Percentiles rank a stretch among this genome's conserved stretches.
These are phyloP conservation scores for Epistrophe eligans DNA, from an alignment of 2,888 invertebrate species.

Conservation along the genomic window DNA sequence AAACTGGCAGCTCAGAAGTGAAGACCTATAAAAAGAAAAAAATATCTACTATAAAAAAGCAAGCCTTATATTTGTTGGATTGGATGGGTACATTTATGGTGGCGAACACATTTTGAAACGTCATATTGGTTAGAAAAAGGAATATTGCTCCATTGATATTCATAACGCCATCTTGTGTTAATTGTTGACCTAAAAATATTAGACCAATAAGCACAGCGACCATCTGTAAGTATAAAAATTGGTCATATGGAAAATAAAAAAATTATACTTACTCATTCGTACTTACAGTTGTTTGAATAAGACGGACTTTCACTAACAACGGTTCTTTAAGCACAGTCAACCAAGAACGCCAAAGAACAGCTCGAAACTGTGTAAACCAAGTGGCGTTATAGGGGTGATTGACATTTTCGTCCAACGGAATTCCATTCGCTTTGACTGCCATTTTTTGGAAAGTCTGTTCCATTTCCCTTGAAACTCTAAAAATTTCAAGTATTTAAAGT, in stretches of 20 bases:
- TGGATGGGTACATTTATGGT: constrained; percentile 91
- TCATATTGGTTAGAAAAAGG: constrained; percentile 95
- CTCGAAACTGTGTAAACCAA: constrained; percentile 94
- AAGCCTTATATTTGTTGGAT: background rate
- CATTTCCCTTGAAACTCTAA: constrained; percentile 81
- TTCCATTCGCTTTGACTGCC: constrained; percentile 78
- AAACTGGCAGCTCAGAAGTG: constrained; percentile 94
- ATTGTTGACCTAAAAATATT: constrained; percentile 92
- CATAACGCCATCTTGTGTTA: constrained; percentile 95
- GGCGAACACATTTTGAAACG: constrained; percentile 97
- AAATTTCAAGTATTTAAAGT: background rate
- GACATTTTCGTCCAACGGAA: constrained; percentile 85
- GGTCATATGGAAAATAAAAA: background rate
- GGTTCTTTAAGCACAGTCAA: constrained; percentile 95
- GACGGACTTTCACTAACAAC: constrained; percentile 93
- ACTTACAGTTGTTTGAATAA: constrained; percentile 94
- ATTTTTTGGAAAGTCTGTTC: constrained; percentile 80
- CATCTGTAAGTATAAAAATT: constrained; percentile 87
- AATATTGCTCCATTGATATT: constrained; percentile 97
- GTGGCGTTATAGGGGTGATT: constrained; percentile 86
- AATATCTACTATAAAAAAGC: constrained; percentile 11
- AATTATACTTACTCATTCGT: background rate
- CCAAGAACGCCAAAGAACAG: constrained; percentile 96
- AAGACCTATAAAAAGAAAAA: constrained; percentile 88
- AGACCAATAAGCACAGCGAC: constrained; percentile 94